phyloP scores from a whole-genome alignment of 2,113 vertebrate genomes.

The Oreocharis arfaki region DNA sequence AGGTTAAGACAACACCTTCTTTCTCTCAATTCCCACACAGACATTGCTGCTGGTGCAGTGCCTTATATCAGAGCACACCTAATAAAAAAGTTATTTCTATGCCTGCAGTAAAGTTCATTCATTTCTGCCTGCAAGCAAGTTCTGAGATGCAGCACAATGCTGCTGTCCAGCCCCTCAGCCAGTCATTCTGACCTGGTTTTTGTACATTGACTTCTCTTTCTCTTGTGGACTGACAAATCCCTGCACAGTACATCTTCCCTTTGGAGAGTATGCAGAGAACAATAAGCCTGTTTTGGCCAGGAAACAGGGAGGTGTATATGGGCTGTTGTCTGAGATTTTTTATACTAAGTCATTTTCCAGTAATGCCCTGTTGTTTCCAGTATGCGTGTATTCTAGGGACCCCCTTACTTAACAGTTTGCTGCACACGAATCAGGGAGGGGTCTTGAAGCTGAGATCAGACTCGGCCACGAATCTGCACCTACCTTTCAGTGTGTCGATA shows the following conservation, averaged over 20 bases:
- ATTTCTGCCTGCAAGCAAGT: background rate
- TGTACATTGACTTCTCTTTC: background rate
- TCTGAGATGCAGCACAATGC: background rate
- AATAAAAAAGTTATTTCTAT: background rate
- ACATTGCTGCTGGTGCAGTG: background rate
- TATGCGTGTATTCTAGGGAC: background rate
- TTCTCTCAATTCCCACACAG: background rate
- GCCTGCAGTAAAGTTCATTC: background rate
- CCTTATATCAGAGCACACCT: background rate
- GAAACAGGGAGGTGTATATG: background rate
- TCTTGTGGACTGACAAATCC: background rate
- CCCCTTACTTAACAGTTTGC: background rate
- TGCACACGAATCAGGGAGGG: background rate
- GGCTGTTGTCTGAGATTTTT: background rate
- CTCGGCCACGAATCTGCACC: background rate
- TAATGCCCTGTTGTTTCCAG: background rate
- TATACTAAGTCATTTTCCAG: background rate
- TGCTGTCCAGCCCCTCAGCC: background rate
- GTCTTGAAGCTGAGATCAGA: background rate
- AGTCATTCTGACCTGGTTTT: background rate
- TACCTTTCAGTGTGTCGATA: slow-evolving; percentile 91
- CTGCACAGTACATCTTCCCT: background rate
- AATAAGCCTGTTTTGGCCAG: background rate
- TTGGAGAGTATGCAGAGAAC: background rate
- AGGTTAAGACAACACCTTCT: background rate